Conservation (phyloP, 2,888 invertebrate genomes). For the Bedellia somnulentella region DNA sequence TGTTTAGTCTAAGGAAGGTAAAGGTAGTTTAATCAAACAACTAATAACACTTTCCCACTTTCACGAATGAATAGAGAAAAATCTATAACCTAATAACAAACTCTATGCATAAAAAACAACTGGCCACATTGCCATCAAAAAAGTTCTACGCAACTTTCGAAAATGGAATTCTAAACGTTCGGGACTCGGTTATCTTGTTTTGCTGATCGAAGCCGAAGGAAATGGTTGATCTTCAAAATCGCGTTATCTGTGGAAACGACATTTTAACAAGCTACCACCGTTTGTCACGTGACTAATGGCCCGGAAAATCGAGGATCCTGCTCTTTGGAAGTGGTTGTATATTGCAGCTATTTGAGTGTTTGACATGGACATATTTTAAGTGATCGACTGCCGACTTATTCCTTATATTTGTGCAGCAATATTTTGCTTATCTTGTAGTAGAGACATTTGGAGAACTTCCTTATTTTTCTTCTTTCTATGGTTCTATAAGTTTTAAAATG, state of each 20-base stretch:
- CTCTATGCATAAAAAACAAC: no score
- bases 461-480: no score
- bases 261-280: slow-evolving; percentile 42
- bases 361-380: background rate
- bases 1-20: no score
- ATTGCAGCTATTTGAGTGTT: background rate
- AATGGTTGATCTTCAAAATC: slow-evolving; percentile 41
- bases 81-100: no score
- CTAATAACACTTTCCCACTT: no score
- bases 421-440: background rate
- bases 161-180: no score
- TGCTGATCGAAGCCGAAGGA: slow-evolving; percentile 23
- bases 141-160: no score
- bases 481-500: no score
- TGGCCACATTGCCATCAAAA: no score
- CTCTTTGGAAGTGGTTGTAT: slow-evolving; percentile 11
- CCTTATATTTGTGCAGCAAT: background rate
- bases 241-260: slow-evolving; percentile 48
- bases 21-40: no score
- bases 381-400: background rate
- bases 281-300: slow-evolving; percentile 51
- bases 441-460: background rate
- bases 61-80: no score
- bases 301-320: slow-evolving; percentile 44
- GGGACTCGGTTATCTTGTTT: no score